These are phyloP conservation scores for Dicycla oo DNA, from an alignment of 2,888 invertebrate genomes.

Conservation along the genomic window DNA sequence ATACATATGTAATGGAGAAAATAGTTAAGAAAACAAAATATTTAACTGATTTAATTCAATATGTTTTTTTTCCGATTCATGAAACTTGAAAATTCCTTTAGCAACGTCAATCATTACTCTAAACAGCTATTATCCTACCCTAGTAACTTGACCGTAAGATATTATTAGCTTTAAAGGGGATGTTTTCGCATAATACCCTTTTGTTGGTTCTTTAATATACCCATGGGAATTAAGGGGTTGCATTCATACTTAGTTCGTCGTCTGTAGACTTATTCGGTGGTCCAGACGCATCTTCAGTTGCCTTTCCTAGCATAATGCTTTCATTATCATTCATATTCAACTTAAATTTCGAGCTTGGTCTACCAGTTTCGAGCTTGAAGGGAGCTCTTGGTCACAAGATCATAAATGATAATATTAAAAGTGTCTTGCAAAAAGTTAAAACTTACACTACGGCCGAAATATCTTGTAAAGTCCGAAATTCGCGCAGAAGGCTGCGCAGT, in stretches of 20 bases:
- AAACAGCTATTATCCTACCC: constrained; percentile 15
- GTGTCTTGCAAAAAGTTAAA: not conserved
- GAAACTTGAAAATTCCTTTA: not conserved
- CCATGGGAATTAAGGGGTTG: constrained; percentile 24
- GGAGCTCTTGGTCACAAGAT: not conserved
- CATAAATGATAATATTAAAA: not conserved
- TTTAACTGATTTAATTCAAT: not conserved
- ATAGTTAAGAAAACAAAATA: not conserved
- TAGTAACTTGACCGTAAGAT: constrained; percentile 13
- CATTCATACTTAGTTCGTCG: constrained; percentile 13
- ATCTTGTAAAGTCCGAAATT: too few relatives aligned
- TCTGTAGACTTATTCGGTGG: not conserved
- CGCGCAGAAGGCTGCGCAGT: too few relatives aligned
- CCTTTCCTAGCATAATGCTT: constrained; percentile 11
- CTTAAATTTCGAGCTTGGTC: not conserved
- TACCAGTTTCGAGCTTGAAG: not conserved
- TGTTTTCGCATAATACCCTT: constrained; percentile 12
- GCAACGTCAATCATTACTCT: constrained; percentile 1
- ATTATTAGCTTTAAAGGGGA: constrained; percentile 37
- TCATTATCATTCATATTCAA: not conserved
- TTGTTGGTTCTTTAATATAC: constrained; percentile 16
- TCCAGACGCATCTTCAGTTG: constrained; percentile 12
- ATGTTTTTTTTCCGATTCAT: not conserved
- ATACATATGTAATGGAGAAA: not conserved
- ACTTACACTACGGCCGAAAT: too few relatives aligned